Conservation (phyloP, 2,113 vertebrate species). For the Hystrix brachyura region DNA sequence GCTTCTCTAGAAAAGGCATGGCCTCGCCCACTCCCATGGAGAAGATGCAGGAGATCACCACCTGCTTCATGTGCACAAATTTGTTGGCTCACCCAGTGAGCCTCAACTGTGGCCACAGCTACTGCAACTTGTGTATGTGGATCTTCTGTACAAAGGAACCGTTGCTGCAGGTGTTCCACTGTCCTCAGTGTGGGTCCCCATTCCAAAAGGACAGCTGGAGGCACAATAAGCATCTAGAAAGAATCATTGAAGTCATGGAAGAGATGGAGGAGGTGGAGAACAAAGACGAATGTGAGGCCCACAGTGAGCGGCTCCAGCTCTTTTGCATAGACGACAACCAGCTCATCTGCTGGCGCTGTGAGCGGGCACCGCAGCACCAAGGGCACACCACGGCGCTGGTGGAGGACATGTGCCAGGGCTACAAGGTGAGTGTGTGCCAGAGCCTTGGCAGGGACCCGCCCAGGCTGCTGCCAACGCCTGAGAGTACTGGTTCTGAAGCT, state of each 20-base stretch:
- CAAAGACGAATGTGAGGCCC: neutral
- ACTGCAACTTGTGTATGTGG: constrained; percentile 88
- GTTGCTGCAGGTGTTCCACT: constrained; percentile 68
- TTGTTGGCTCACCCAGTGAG: constrained; percentile 87
- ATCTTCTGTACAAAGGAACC: constrained; percentile 79
- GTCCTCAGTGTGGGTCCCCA: constrained; percentile 83
- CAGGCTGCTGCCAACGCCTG: neutral
- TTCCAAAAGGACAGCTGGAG: constrained; percentile 74
- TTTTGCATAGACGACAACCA: constrained; percentile 50
- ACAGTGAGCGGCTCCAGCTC: constrained; percentile 37
- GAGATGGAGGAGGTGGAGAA: neutral
- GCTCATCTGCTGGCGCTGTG: constrained; percentile 77
- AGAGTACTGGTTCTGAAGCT: neutral
- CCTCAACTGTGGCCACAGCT: constrained; percentile 90
- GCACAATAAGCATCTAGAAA: constrained; percentile 74
- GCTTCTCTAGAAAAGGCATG: constrained; percentile 15
- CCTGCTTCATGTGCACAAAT: constrained; percentile 90
- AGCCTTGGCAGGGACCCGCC: neutral
- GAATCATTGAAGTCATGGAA: constrained; percentile 74
- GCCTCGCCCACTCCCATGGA: neutral
- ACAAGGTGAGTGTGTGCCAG: constrained; percentile 48
- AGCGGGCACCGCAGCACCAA: neutral
- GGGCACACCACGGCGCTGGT: neutral
- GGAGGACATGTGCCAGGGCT: neutral
- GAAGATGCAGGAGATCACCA: constrained; percentile 86